phyloP scores from a whole-genome alignment of 2,797 vertebrate species.

The Onychomys leucogaster region DNA sequence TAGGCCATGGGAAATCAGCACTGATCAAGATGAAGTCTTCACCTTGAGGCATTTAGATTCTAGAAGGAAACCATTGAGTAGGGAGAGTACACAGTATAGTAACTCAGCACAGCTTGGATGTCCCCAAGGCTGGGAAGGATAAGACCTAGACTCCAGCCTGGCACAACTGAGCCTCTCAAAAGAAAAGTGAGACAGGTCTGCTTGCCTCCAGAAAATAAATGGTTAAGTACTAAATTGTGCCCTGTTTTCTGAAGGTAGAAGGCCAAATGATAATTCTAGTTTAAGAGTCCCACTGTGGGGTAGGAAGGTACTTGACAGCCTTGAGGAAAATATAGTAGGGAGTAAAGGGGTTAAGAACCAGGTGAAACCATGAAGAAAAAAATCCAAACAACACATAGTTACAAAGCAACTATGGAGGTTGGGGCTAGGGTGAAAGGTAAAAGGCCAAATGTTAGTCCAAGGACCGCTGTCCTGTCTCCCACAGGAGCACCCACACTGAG shows the following conservation, averaged over 20 bases:
- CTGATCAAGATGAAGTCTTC: not conserved
- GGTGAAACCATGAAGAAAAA: not conserved
- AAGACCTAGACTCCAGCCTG: not conserved
- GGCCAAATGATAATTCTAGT: not conserved
- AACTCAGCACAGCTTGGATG: not conserved
- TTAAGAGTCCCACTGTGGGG: not conserved
- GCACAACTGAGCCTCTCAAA: not conserved
- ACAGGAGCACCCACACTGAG: not conserved
- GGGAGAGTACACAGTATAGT: rapidly evolving
- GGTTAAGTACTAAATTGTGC: not conserved
- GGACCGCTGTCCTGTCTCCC: not conserved
- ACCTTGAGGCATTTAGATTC: rapidly evolving
- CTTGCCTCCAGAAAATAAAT: not conserved
- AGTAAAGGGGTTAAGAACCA: not conserved
- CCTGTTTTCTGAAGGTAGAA: not conserved
- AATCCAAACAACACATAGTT: not conserved
- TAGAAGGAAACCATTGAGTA: not conserved
- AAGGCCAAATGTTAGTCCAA: not conserved
- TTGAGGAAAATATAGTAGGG: not conserved
- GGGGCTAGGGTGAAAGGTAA: not conserved
- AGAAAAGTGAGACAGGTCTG: not conserved
- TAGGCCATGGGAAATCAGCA: not conserved
- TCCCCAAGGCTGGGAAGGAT: not conserved
- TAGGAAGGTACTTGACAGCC: not conserved
- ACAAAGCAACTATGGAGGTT: not conserved